These are phyloP conservation scores for Solea senegalensis DNA, from an alignment of 2,113 vertebrate genomes.

Conservation along the genomic window DNA sequence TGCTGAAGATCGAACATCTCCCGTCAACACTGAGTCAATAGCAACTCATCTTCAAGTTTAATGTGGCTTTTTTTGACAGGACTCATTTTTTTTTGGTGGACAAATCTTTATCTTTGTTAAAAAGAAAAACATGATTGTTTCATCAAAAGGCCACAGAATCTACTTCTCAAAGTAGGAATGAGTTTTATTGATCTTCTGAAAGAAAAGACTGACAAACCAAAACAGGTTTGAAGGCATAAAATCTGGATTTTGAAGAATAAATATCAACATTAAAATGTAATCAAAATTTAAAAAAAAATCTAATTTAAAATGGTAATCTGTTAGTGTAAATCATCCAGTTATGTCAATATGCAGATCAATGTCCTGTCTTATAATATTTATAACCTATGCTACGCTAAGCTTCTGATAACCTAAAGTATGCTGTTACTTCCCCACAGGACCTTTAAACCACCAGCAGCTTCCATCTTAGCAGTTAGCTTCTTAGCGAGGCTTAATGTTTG, in stretches of 20 bases:
- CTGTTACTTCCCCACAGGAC: no score
- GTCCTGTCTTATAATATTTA: no score
- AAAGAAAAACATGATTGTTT: conserved; percentile 54
- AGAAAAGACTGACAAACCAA: conserved; percentile 44
- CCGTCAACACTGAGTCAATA: conserved; percentile 78
- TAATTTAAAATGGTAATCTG: no score
- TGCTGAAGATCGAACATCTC: conserved; percentile 84
- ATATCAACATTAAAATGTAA: no score
- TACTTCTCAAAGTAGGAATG: conserved; percentile 53
- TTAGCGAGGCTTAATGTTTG: no score
- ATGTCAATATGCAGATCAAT: no score
- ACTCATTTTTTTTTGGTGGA: conserved; percentile 57
- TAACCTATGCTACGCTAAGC: no score
- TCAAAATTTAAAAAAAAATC: no score
- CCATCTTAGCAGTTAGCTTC: no score
- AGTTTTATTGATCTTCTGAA: conserved; percentile 50
- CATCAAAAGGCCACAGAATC: conserved; percentile 44
- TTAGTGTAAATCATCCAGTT: no score
- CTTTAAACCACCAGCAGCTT: no score
- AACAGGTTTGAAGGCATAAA: conserved; percentile 27
- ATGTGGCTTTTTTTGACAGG: conserved; percentile 62
- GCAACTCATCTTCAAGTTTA: conserved; percentile 68
- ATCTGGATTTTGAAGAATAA: conserved; percentile 25
- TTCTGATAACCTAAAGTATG: no score
- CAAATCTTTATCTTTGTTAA: conserved; percentile 57